Evolutionary conservation across 2,113 vertebrate genomes (phyloP), one percentile per base, ranked within the genome.

Genomic region (Vulpes vulpes): DNA sequence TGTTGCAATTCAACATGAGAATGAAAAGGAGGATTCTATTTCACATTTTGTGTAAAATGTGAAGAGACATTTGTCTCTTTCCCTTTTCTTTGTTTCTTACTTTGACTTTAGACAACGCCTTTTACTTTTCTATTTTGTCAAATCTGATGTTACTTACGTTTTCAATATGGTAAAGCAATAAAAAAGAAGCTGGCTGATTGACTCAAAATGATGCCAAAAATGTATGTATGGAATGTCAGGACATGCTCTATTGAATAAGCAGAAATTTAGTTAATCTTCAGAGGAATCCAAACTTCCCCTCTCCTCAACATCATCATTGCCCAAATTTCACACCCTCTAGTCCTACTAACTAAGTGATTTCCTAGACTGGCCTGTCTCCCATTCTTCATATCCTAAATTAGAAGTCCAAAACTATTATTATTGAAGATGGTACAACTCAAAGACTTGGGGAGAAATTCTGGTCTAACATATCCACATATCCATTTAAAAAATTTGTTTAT

Each of bases 261-360:
- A 94, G 71, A 95, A 89, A 93, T 83, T 87, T 71, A 81, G 35
- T 67, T 92, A 67, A 76, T 95, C 69, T 80, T 76, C 87, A 67
- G 78, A 87, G 89, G 88, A 89, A 62, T 91, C 35, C 35, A 69
- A 38, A 1, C 3, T 2, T 59, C 57, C 30, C n/a, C 5, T 14
- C 5, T 79, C 55, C 55, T 60, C 69, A 59, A 12, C n/a, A 67
- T 25, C 7, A 5, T 30, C 35, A 19, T 30, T 64, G 59, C 65
- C 76, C 64, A 71, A 73, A 76, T 62, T 79, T 94, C 38, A 65
- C n/a, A 85, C 87, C 71, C n/a, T 85, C 19, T 60, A n/a, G 32
- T 62, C n/a, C 76, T 49, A 49, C 60, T 57, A 62, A 86, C 8
- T 20, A 78, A 69, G 16, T 76, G 79, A 65, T 57, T 62, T 78